These are phyloP conservation scores for Epicauta chinensis DNA, from an alignment of 1,140 invertebrate species.

Conservation along the genomic window DNA sequence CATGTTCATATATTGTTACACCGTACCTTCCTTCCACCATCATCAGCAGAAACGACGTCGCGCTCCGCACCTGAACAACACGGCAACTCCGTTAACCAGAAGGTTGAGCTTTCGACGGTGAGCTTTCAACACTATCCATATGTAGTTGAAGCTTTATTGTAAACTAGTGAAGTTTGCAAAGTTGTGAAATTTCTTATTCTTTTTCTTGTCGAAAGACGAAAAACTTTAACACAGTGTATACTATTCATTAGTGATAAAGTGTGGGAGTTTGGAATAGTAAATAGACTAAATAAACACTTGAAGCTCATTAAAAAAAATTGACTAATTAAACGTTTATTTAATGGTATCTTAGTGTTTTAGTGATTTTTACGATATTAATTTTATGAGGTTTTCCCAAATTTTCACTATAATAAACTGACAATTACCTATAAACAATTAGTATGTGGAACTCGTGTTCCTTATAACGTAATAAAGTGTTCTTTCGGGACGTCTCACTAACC, in stretches of 20 bases:
- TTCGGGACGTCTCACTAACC: no score
- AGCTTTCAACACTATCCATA: neutral
- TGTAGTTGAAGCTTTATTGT: no score
- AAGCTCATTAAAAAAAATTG: neutral
- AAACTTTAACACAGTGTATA: no score
- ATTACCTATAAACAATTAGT: conserved; percentile 2
- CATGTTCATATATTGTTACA: conserved; percentile 26
- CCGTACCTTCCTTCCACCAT: conserved; percentile 28
- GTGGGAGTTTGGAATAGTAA: no score
- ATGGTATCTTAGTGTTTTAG: conserved; percentile 4
- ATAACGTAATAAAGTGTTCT: no score
- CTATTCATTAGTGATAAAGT: no score
- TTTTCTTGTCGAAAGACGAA: no score
- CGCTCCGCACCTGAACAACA: conserved; percentile 7
- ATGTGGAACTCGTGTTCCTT: neutral
- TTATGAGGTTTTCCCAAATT: neutral
- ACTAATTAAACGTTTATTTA: conserved; percentile 1
- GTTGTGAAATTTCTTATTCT: no score
- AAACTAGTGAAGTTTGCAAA: no score
- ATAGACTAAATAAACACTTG: no score
- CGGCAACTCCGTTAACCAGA: conserved; percentile 1
- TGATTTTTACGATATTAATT: conserved; percentile 6
- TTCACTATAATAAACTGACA: conserved; percentile 9
- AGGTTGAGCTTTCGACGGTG: neutral
- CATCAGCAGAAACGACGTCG: conserved; percentile 1